These are phyloP conservation scores for Podargus strigoides DNA, from an alignment of 2,797 vertebrate genomes.

Conservation along the genomic window DNA sequence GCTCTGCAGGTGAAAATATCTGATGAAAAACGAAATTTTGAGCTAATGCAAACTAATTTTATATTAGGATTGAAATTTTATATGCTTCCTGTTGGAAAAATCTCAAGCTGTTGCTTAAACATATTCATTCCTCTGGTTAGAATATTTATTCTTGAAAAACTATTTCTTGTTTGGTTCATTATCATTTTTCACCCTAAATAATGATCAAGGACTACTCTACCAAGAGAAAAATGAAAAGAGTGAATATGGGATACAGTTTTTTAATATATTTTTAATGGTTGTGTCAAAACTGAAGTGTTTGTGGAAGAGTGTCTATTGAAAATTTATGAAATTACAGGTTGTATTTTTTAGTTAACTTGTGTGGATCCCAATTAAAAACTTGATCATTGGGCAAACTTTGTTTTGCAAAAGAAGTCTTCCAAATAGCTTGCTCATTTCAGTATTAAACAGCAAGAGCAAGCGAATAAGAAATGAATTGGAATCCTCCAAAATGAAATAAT, in stretches of 20 bases:
- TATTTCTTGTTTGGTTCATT: background rate
- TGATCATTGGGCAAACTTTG: background rate
- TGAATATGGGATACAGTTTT: background rate
- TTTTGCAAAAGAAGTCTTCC: background rate
- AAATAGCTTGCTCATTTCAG: background rate
- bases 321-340: background rate
- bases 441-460: background rate
- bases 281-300: background rate
- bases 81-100: background rate
- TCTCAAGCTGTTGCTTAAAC: background rate
- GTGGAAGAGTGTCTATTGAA: background rate
- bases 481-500: background rate
- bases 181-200: background rate
- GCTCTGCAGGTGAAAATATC: background rate
- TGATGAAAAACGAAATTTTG: background rate
- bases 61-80: background rate
- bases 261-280: background rate
- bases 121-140: background rate
- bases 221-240: background rate
- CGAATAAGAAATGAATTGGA: background rate
- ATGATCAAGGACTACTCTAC: background rate
- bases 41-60: background rate
- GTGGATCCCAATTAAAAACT: background rate
- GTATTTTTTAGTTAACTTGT: background rate
- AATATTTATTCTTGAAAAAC: background rate